Percentiles rank a stretch among this genome's conserved stretches.
Conservation (phyloP, 2,888 invertebrate genomes). For the Cylindroiulus punctatus region DNA sequence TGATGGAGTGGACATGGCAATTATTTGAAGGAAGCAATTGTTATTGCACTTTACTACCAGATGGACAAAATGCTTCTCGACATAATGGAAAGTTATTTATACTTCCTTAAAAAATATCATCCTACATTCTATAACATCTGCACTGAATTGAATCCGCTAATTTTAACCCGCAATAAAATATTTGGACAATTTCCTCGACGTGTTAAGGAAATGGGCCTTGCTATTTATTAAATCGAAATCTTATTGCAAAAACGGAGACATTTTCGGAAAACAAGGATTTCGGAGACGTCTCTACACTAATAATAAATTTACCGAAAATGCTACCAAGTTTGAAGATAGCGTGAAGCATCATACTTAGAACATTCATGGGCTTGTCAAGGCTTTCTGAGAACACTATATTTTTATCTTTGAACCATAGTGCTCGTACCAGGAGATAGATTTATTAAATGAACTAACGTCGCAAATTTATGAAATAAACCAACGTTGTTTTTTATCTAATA, state of each 20-base stretch:
- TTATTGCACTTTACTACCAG: not conserved
- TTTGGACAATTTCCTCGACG: not conserved
- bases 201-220: not conserved
- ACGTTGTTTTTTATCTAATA: too few species aligned
- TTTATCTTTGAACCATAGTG: too few species aligned
- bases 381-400: not conserved
- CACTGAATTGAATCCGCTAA: not conserved
- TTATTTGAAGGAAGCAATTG: slow-evolving; percentile 24
- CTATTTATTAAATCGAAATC: not conserved
- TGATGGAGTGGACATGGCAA: not conserved
- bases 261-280: not conserved
- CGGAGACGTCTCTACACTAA: not conserved
- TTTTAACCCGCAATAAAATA: slow-evolving; percentile 27
- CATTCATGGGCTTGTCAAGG: not conserved
- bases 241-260: not conserved
- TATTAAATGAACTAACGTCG: too few species aligned
- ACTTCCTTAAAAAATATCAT: not conserved
- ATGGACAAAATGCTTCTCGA: not conserved
- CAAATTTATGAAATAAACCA: too few species aligned
- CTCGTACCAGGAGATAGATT: too few species aligned
- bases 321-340: not conserved
- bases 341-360: not conserved
- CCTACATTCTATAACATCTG: not conserved
- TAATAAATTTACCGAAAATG: not conserved
- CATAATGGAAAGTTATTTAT: slow-evolving; percentile 15